A percentile compares a stretch with the other conserved stretches of the same genome.
Evolutionary conservation across 2,888 invertebrate species (phyloP).

Genomic region (Drosophila setosimentum): DNA sequence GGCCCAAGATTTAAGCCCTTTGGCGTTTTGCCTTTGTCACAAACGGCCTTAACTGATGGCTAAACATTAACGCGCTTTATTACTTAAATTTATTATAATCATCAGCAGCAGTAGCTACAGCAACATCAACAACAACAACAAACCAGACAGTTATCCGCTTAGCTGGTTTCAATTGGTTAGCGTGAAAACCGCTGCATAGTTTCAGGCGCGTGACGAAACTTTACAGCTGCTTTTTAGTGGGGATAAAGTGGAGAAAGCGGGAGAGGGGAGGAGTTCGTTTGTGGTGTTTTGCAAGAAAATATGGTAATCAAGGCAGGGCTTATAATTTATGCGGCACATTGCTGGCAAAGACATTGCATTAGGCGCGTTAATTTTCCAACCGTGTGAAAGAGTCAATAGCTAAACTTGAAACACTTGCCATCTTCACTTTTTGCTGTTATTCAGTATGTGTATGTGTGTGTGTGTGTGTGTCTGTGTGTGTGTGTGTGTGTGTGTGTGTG

Average conservation of each 20-base stretch:
- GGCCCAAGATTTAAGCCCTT: constrained; percentile 44
- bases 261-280: neutral
- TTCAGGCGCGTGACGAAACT: constrained; percentile 51
- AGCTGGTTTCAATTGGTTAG: constrained; percentile 49
- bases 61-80: constrained; percentile 78
- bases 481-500: constrained; percentile 32
- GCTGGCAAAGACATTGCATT: constrained; percentile 53
- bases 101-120: constrained; percentile 25
- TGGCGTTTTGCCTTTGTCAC: constrained; percentile 59
- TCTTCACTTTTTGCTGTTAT: constrained; percentile 47
- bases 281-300: constrained; percentile 5
- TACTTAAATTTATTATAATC: constrained; percentile 79
- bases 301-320: constrained; percentile 45
- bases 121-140: constrained; percentile 17
- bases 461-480: constrained; percentile 14
- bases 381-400: constrained; percentile 39
- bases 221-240: constrained; percentile 40
- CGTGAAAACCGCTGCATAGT: constrained; percentile 60
- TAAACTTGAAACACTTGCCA: constrained; percentile 22
- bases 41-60: constrained; percentile 64
- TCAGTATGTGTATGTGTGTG: constrained; percentile 36
- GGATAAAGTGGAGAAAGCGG: neutral
- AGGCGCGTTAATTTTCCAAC: constrained; percentile 67
- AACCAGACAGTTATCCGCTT: constrained; percentile 13
- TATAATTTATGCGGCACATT: constrained; percentile 72